Conservation (phyloP, 2,113 vertebrate genomes). For the Halichoerus grypus region DNA sequence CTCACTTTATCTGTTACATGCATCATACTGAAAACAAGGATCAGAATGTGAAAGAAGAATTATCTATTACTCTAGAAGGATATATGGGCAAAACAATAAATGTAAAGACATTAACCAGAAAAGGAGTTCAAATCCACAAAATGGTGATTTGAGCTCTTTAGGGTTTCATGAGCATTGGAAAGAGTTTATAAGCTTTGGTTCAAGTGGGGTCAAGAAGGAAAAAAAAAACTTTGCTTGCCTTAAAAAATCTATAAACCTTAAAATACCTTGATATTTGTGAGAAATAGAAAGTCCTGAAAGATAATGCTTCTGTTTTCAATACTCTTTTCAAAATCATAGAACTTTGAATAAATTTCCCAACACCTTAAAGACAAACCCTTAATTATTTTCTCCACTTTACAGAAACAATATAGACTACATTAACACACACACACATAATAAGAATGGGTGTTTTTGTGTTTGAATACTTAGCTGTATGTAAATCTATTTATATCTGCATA, state of each 20-base stretch:
- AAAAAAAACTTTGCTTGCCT: neutral
- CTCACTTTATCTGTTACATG: constrained; percentile 67
- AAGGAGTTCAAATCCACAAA: constrained; percentile 70
- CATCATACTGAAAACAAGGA: constrained; percentile 62
- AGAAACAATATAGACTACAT: neutral
- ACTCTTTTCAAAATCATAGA: neutral
- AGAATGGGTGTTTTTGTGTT: neutral
- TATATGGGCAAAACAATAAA: constrained; percentile 61
- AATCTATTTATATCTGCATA: neutral
- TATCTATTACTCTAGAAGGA: constrained; percentile 57
- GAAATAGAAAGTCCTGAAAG: neutral
- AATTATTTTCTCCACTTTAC: neutral
- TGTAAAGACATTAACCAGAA: constrained; percentile 69
- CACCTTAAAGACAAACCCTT: neutral
- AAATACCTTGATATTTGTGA: neutral
- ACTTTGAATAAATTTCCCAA: neutral
- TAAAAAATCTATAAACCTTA: neutral
- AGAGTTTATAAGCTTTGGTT: constrained; percentile 67
- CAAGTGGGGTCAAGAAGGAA: neutral
- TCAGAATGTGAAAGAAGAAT: constrained; percentile 68
- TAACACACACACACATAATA: neutral
- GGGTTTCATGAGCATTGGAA: constrained; percentile 72
- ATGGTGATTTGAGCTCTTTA: constrained; percentile 61
- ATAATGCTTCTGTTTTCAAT: neutral
- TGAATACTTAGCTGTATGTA: neutral